These are phyloP conservation scores for Tricholaema leucomelas DNA, from an alignment of 2,113 vertebrate genomes.

Conservation along the genomic window DNA sequence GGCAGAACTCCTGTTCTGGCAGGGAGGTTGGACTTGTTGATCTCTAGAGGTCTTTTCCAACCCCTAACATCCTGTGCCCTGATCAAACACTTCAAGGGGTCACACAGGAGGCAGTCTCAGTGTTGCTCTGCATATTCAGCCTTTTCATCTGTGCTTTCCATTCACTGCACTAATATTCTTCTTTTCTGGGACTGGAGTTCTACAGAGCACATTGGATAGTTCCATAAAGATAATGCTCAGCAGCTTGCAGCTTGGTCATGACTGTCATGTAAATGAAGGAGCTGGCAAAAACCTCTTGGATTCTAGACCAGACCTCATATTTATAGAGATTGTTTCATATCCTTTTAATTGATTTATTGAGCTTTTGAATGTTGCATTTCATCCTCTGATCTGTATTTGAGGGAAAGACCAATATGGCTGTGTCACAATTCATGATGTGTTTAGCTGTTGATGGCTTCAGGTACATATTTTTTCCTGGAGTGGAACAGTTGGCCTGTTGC, in stretches of 20 bases:
- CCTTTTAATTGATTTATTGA: neutral
- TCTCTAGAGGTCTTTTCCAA: too few species aligned
- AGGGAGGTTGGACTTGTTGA: too few species aligned
- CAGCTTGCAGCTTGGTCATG: neutral
- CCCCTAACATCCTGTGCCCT: neutral
- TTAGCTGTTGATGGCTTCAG: neutral
- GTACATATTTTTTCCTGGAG: neutral
- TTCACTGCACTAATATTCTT: neutral
- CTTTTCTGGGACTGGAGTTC: neutral
- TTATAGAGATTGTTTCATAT: neutral
- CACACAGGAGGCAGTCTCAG: fast-evolving
- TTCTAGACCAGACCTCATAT: neutral
- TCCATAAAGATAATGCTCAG: neutral
- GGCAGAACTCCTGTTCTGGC: neutral
- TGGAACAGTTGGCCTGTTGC: neutral
- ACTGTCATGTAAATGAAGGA: neutral
- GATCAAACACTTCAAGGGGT: neutral
- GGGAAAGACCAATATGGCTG: neutral
- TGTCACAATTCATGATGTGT: neutral
- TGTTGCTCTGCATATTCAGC: neutral
- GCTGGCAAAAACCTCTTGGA: neutral
- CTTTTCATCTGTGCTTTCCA: neutral
- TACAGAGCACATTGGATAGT: neutral
- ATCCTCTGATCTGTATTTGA: neutral
- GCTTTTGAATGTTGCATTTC: neutral